Evolutionary conservation across 2,888 invertebrate species (phyloP), one percentile per base, ranked within the genome.

Genomic region (Pristionchus exspectatus): DNA sequence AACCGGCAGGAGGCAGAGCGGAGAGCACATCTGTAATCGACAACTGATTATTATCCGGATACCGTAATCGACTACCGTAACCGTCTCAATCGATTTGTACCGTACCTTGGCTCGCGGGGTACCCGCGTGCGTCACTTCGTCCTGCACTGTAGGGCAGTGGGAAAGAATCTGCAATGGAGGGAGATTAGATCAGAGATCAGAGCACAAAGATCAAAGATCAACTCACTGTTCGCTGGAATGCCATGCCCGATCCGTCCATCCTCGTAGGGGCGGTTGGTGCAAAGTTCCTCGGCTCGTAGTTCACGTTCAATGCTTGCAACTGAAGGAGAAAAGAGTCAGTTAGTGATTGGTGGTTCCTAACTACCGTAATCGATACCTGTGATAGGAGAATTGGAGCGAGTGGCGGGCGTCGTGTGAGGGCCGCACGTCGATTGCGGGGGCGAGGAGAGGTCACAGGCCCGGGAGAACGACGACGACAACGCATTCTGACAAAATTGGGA

Each of bases 1-100:
- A 50, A 87, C 72, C 69, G 87, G 87, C 27, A 87, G 72, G 87
- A 87, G 87, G 72, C 87, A 87, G 27, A 87, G 87, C 27, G 87
- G 87, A 69, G 87, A 87, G 87, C 87, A 87, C 54, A 87, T 72
- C 87, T 87, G 87, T 3, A 87, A 72, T 27, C n/a, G n/a, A 30
- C 50, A 24, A 12, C 16, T 81, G 9, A 16, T n/a, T 10, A 12
- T 81, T 38, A 44, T 24, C n/a, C 9, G 44, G 30, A 10, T 81
- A 81, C 50, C 44, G 81, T 83, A 83, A 16, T 38, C 59, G 33
- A 84, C 21, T 16, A 16, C n/a, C 56, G 30, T 56, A 56, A 16
- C 56, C 56, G 14, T 10, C 4, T 66, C 24, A 66, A 66, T 66
- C 66, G 66, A 77, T 77, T 2, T 2, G 24, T 66, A 44, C 44